phyloP scores from a whole-genome alignment of 1,140 invertebrate genomes.

The Cherax destructor region DNA sequence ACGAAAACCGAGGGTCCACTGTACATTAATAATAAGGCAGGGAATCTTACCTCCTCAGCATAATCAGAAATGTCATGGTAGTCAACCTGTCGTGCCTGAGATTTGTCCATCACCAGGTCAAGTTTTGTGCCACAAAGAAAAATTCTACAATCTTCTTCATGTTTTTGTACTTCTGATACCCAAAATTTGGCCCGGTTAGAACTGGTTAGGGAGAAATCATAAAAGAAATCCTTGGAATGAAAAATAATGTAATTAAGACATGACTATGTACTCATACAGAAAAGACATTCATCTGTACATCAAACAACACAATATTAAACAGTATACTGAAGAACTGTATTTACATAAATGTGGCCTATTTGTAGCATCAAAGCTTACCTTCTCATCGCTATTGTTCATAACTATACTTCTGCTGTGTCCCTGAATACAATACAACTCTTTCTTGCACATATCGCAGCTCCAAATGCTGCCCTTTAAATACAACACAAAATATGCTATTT shows the following conservation, averaged over 20 bases:
- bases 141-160: constrained; percentile 40
- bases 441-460: too few relatives aligned
- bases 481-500: not conserved
- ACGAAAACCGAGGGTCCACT: too few relatives aligned
- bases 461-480: constrained; percentile 46
- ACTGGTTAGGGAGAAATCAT: constrained; percentile 6
- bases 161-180: constrained; percentile 41
- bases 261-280: too few relatives aligned
- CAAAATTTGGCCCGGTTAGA: constrained; percentile 52
- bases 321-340: too few relatives aligned
- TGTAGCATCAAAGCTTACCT: constrained; percentile 1
- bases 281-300: too few relatives aligned
- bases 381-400: too few relatives aligned
- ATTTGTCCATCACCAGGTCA: constrained; percentile 27
- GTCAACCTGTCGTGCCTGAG: constrained; percentile 35
- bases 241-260: too few relatives aligned
- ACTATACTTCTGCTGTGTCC: constrained; percentile 42
- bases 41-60: constrained; percentile 43
- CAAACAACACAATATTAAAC: too few relatives aligned
- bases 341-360: too few relatives aligned
- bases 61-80: constrained; percentile 47
- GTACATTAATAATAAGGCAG: not conserved
- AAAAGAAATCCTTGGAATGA: too few relatives aligned
- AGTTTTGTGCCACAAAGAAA: constrained; percentile 55
- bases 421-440: constrained; percentile 59